Conservation (phyloP, 2,113 vertebrate genomes). For the Chamaea fasciata region DNA sequence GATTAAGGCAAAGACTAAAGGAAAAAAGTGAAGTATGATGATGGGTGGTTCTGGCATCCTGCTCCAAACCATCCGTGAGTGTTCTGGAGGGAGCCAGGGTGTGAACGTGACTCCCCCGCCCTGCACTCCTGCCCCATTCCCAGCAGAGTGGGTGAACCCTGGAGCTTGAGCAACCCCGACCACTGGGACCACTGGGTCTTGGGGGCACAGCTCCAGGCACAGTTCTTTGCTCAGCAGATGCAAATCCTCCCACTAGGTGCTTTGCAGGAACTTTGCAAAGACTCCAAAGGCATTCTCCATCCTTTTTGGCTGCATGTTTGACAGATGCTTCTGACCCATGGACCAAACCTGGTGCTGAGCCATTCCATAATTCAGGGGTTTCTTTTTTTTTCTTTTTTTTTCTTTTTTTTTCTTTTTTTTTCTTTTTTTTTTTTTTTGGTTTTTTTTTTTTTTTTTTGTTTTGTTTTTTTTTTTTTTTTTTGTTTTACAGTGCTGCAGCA, state of each 20-base stretch:
- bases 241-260: not conserved
- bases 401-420: not conserved
- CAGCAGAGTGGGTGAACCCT: not conserved
- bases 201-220: not conserved
- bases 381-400: not conserved
- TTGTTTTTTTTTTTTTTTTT: not conserved
- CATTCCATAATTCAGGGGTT: not conserved
- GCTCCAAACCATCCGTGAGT: not conserved
- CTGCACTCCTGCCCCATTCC: accelerated
- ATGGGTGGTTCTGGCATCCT: conserved; percentile 58
- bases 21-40: conserved; percentile 7
- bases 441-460: no score
- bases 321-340: not conserved
- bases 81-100: not conserved
- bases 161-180: not conserved
- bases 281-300: not conserved
- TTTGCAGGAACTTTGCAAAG: not conserved
- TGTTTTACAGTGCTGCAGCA: not conserved
- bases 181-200: not conserved
- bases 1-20: conserved; percentile 62
- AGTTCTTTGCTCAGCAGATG: not conserved
- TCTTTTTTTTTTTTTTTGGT: not conserved
- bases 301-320: not conserved
- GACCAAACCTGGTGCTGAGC: not conserved
- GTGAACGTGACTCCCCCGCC: not conserved